Conservation (phyloP, 2,797 vertebrate genomes). For the Enteromius anoplus region DNA sequence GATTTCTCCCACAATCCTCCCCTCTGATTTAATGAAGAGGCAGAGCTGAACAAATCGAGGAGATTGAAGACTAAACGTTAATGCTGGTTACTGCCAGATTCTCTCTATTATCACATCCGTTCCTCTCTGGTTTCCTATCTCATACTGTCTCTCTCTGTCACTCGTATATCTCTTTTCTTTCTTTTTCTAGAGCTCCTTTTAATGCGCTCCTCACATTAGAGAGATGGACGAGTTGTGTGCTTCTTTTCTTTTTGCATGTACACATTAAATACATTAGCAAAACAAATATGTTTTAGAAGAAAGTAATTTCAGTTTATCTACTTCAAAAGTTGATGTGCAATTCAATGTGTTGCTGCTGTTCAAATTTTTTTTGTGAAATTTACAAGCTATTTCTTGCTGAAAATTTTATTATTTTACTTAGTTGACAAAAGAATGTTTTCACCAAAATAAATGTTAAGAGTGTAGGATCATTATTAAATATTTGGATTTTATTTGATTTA, state of each 20-base stretch:
- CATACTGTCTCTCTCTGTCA: background rate
- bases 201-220: conserved; percentile 5
- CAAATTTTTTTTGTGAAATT: background rate
- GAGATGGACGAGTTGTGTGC: background rate
- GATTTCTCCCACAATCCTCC: conserved; percentile 67
- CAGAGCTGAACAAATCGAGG: conserved; percentile 72
- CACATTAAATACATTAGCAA: no score
- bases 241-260: background rate
- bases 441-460: background rate
- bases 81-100: conserved; percentile 69
- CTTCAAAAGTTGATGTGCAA: background rate
- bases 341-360: background rate
- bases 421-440: no score
- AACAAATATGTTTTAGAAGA: background rate
- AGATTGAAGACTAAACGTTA: conserved; percentile 68
- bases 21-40: conserved; percentile 76
- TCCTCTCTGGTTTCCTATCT: conserved; percentile 24
- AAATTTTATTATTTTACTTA: no score
- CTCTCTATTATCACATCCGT: conserved; percentile 59
- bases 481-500: no score
- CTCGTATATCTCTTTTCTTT: conserved; percentile 9
- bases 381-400: no score
- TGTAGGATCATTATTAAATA: no score
- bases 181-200: background rate
- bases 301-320: no score